These are phyloP conservation scores for Elysia crispata DNA, from an alignment of 2,888 invertebrate genomes.

Conservation along the genomic window DNA sequence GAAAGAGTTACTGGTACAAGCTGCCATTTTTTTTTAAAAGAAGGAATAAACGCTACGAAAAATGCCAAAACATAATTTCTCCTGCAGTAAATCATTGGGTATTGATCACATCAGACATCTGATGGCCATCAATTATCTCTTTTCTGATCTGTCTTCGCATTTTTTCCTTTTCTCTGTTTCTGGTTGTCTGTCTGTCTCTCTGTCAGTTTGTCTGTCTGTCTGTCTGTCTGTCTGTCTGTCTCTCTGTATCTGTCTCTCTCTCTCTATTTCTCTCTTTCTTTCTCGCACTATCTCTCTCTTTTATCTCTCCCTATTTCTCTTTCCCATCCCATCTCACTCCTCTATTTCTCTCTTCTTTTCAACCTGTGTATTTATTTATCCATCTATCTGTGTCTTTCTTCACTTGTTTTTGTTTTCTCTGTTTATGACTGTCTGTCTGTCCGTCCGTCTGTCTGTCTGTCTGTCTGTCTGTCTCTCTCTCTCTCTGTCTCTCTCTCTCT, in stretches of 20 bases:
- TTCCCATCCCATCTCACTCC: conserved; percentile 4
- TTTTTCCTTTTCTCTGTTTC: too few species aligned
- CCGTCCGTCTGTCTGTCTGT: background rate
- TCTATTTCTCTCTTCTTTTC: background rate
- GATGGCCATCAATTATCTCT: background rate
- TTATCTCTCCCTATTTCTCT: background rate
- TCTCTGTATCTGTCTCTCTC: too few species aligned
- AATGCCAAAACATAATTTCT: too few species aligned
- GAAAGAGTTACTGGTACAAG: too few species aligned
- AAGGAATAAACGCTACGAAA: too few species aligned
- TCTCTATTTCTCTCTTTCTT: too few species aligned
- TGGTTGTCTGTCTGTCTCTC: too few species aligned
- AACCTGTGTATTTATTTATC: conserved; percentile 20
- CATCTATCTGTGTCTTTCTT: conserved; percentile 14
- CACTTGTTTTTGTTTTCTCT: background rate
- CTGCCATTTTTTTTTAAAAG: too few species aligned
- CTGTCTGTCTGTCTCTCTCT: conserved; percentile 23
- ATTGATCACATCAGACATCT: background rate
- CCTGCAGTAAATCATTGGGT: background rate
- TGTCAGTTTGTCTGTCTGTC: too few species aligned
- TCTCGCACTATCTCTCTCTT: too few species aligned
- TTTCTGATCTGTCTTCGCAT: background rate
- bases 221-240: too few species aligned
- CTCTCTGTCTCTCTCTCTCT: conserved; percentile 17
- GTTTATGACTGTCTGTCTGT: background rate